These are phyloP conservation scores for Hyperoplus immaculatus DNA, from an alignment of 2,797 vertebrate species.

Conservation along the genomic window DNA sequence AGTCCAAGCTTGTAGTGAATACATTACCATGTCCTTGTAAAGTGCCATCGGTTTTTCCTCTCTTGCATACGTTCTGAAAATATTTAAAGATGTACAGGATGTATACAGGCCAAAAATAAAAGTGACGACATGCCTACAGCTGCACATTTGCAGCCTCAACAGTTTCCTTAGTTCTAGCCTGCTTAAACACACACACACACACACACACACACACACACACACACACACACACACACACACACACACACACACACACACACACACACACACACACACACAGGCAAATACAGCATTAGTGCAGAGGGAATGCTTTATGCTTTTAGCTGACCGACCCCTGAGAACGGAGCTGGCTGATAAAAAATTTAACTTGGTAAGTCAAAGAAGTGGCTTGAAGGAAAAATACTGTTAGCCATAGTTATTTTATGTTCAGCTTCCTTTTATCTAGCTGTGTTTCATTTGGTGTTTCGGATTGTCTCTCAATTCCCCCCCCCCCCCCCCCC, in stretches of 20 bases:
- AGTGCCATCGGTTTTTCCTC: neutral
- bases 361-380: slow-evolving; percentile 60
- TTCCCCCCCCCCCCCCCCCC: too few species aligned
- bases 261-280: slow-evolving; percentile 2
- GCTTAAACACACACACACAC: too few species aligned
- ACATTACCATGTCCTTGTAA: slow-evolving; percentile 54
- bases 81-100: neutral
- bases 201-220: too few species aligned
- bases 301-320: slow-evolving; percentile 44
- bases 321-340: slow-evolving; percentile 49
- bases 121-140: slow-evolving; percentile 7
- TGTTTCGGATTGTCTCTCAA: neutral
- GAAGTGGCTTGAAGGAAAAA: slow-evolving; percentile 34
- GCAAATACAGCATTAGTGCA: slow-evolving; percentile 7
- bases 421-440: neutral
- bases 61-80: neutral
- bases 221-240: neutral
- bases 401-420: slow-evolving; percentile 29
- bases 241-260: slow-evolving; percentile 1
- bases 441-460: slow-evolving; percentile 10
- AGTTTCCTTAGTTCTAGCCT: neutral
- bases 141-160: neutral
- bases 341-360: slow-evolving; percentile 58
- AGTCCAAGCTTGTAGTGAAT: slow-evolving; percentile 49
- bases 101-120: neutral